Base-by-base conservation (phyloP, 2,797 vertebrate species). In the Hoplostethus atlanticus region DNA sequence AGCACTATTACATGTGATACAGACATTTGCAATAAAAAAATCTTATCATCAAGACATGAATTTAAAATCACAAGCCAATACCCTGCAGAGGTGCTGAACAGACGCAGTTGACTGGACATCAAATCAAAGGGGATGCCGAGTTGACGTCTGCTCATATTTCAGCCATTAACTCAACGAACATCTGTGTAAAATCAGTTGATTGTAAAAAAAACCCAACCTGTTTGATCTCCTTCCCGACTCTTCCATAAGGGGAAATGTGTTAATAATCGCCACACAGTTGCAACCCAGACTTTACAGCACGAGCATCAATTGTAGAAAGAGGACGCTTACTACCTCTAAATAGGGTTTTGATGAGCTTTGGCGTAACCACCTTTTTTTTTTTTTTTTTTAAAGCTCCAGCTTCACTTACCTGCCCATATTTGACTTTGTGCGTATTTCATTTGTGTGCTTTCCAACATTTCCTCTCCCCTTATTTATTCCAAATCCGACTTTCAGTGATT, bases 151-250 rank as follows among this genome's bases (percentile, higher is more conserved):
- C 28, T 67, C 57, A 75, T 75, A 58, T 76, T 63, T 71, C 54
- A 48, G 34, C 31, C 47, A 70, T 58, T 50, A 77, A 61, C 13
- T 71, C 72, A 55, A 48, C 52, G 74, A 69, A 84, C 76, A 58
- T 79, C 64, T 76, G 64, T 64, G 6, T 67, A 46, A 48, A 68
- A 62, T 63, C 56, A 59, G 3, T 51, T 40, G 34, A 42, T 57
- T 72, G 34, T 64, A 44, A 56, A 69, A 55, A 47, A 38, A 50
- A 42, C 54, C 55, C 25, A 52, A 12, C 31, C 56, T 62, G 21
- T 59, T 67, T 76, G 52, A 78, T 68, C 53, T 80, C 13, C 58
- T 44, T 51, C 31, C 57, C 48, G 47, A 68, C 15, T 54, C 7
- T 21, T 68, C 53, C 51, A 47, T 40, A 8, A 5, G 15, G 30